Percentiles rank a stretch among this genome's conserved stretches.
These are phyloP conservation scores for Spinibarbus caldwelli DNA, from an alignment of 2,797 vertebrate genomes.

Conservation along the genomic window DNA sequence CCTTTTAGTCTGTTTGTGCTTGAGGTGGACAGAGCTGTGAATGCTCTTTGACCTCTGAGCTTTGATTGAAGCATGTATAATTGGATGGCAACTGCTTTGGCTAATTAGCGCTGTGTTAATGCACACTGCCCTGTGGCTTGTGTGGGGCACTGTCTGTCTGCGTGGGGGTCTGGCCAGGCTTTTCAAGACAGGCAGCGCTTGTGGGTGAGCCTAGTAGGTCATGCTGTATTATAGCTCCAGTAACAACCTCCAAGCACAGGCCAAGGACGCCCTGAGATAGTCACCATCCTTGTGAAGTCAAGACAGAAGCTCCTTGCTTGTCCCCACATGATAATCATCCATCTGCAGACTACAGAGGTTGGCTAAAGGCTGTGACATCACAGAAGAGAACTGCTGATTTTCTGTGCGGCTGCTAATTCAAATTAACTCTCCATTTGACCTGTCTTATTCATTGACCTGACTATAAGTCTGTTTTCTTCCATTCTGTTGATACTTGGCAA, in stretches of 20 bases:
- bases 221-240: conserved; percentile 24
- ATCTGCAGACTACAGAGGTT: background rate
- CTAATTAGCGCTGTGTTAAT: conserved; percentile 81
- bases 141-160: conserved; percentile 22
- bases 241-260: conserved; percentile 15
- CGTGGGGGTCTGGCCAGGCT: conserved; percentile 37
- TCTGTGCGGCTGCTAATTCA: conserved; percentile 77
- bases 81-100: conserved; percentile 76
- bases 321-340: conserved; percentile 30
- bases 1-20: conserved; percentile 25
- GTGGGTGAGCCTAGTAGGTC: conserved; percentile 25
- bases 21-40: conserved; percentile 52
- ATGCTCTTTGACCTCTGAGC: conserved; percentile 73
- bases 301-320: background rate
- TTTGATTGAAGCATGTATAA: conserved; percentile 79
- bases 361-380: conserved; percentile 18
- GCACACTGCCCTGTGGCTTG: conserved; percentile 63
- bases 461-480: conserved; percentile 44
- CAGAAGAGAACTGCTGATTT: conserved; percentile 67
- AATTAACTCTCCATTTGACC: conserved; percentile 76
- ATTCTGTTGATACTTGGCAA: conserved; percentile 57
- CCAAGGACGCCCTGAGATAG: conserved; percentile 20
- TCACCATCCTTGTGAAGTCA: conserved; percentile 27
- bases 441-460: conserved; percentile 58
- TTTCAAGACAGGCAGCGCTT: conserved; percentile 27